Evolutionary conservation across 2,888 invertebrate genomes (phyloP), one percentile per base, ranked within the genome.

Genomic region (Gonocerus acuteangulatus): DNA sequence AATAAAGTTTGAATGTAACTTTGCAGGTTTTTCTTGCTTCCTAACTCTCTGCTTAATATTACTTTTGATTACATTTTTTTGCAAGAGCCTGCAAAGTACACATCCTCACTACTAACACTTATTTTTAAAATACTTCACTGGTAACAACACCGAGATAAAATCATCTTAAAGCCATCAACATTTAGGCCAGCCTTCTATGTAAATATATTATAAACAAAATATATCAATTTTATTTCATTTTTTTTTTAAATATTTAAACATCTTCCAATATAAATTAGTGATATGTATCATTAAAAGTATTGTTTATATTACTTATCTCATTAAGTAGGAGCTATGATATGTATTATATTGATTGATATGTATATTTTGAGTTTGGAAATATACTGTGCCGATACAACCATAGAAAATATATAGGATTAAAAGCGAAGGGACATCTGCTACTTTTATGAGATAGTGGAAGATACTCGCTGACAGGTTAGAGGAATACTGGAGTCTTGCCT

Each of bases 401-500:
- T 57, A 45, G 27, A 47, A 57, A 45, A 57, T 47, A 57, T 49
- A 23, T 36, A 44, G 39, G 13, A 23, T 22, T 11, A 45, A 47
- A 47, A 45, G 47, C 45, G 27, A 47, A 44, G 39, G 47, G 57
- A 18, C 7, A 16, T 57, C 15, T 44, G 56, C 56, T 56, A 56
- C 56, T 42, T 56, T 42, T 6, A 39, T 39, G 39, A 39, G 4
- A 47, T 2, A 19, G 39, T 1, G 47, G 19, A 13, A 51, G 51
- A 51, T 6, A 9, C 2, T 2, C 4, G 23, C 23, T n/a, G 18
- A 45, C n/a, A 34, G 1, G 16, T 45, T 57, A 57, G 2, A 57
- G 45, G 57, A 57, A 57, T 18, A 63, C 47, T 2, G 62, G 48
- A 4, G 64, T 60, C 59, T 69, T 69, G 18, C 75, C 77, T 11